Percentiles rank a stretch among this genome's conserved stretches.
These are phyloP conservation scores for Odontomachus brunneus DNA, from an alignment of 1,140 invertebrate genomes.

Conservation along the genomic window DNA sequence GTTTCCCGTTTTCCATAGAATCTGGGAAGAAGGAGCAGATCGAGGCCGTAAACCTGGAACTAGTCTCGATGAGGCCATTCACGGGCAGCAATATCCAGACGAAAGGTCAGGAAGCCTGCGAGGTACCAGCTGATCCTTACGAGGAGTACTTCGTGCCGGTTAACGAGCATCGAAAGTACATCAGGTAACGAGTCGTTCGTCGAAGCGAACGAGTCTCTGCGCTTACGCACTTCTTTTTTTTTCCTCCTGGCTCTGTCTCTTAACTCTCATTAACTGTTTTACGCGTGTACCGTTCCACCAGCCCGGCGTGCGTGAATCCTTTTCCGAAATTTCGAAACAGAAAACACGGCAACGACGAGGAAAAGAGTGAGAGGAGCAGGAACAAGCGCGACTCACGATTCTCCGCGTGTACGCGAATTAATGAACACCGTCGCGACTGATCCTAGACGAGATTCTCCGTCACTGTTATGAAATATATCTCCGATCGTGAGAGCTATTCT, in stretches of 20 bases:
- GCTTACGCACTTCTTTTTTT: constrained; percentile 36
- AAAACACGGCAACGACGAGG: not conserved
- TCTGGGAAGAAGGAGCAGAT: constrained; percentile 84
- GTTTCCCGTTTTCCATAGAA: constrained; percentile 72
- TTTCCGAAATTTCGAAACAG: constrained; percentile 9
- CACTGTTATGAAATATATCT: not conserved
- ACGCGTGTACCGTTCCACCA: constrained; percentile 66
- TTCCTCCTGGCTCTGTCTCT: constrained; percentile 50
- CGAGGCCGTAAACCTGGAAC: constrained; percentile 92
- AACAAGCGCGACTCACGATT: not conserved
- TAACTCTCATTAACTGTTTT: constrained; percentile 67
- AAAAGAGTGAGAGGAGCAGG: not conserved
- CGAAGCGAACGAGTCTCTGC: constrained; percentile 27
- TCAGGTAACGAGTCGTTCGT: constrained; percentile 87
- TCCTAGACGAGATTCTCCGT: not conserved
- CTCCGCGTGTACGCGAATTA: not conserved
- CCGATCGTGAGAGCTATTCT: not conserved
- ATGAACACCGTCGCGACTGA: not conserved
- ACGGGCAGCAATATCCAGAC: constrained; percentile 87
- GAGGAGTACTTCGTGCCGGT: constrained; percentile 94
- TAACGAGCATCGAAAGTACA: constrained; percentile 93
- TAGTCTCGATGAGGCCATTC: constrained; percentile 91
- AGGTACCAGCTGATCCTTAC: constrained; percentile 88
- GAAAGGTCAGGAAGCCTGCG: constrained; percentile 90
- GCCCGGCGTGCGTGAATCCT: constrained; percentile 59